phyloP scores from a whole-genome alignment of 2,113 vertebrate species.

The Craseonycteris thonglongyai region DNA sequence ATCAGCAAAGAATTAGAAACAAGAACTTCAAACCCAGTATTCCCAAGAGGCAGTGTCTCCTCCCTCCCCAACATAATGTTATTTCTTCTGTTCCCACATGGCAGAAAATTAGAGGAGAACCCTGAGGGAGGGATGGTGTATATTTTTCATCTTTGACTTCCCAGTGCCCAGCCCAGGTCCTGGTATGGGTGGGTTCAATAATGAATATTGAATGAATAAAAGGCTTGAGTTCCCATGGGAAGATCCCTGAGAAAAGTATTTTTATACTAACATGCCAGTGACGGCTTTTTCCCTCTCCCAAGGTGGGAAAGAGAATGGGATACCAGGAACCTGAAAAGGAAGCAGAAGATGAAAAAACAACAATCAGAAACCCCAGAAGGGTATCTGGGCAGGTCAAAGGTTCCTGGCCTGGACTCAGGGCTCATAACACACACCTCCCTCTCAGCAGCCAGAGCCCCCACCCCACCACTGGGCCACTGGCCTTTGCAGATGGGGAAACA shows the following conservation, averaged over 20 bases:
- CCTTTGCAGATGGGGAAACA: background rate
- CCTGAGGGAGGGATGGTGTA: background rate
- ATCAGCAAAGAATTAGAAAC: background rate
- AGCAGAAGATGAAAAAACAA: background rate
- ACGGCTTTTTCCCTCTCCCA: background rate
- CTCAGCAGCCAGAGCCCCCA: background rate
- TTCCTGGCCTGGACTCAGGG: background rate
- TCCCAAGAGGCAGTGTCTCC: background rate
- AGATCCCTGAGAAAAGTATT: background rate
- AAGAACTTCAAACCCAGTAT: background rate
- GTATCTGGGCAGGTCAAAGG: background rate
- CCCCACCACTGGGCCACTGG: background rate
- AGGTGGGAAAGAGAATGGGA: background rate
- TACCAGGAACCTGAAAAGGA: background rate
- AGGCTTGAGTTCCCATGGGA: background rate
- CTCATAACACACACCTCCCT: background rate
- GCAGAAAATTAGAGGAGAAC: background rate
- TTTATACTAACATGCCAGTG: slow-evolving; percentile 38
- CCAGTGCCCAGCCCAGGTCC: background rate
- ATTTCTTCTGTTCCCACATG: background rate
- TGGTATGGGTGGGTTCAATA: background rate
- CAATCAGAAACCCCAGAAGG: background rate
- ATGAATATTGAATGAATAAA: background rate
- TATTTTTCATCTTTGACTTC: background rate
- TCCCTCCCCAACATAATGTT: background rate